These are phyloP conservation scores for Pagrus major DNA, from an alignment of 2,113 vertebrate genomes.

Conservation along the genomic window DNA sequence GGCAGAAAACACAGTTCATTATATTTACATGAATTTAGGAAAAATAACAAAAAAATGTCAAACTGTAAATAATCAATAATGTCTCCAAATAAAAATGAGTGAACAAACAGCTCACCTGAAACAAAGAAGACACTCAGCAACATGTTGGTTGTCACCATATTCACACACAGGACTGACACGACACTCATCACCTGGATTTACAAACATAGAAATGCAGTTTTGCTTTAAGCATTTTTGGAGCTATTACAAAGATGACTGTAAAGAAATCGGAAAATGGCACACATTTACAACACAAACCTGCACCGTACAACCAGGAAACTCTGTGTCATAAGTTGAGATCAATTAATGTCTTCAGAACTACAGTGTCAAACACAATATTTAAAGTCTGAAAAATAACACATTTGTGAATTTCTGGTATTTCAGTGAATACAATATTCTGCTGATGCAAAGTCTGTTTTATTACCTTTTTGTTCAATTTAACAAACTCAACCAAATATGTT, in stretches of 20 bases:
- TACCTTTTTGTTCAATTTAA: background rate
- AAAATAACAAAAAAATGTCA: no score
- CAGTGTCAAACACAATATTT: background rate
- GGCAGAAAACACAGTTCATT: no score
- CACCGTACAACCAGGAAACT: background rate
- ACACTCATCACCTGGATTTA: background rate
- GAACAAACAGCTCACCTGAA: constrained; percentile 34
- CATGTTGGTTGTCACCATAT: background rate
- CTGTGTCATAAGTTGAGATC: background rate
- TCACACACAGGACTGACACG: background rate
- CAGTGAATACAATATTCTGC: no score
- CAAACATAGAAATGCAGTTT: background rate
- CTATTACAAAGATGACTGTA: no score
- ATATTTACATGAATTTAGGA: no score
- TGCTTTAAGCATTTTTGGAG: background rate
- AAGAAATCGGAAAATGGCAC: background rate
- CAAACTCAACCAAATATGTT: background rate
- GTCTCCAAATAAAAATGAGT: background rate
- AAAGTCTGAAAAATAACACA: background rate
- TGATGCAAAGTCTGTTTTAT: background rate
- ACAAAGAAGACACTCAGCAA: constrained; percentile 17
- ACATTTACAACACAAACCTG: background rate
- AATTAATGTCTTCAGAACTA: background rate
- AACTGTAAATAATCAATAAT: background rate
- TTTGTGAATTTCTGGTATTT: background rate